Evolutionary conservation across 2,113 vertebrate species (phyloP), one percentile per base, ranked within the genome.

Genomic region (Labrus mixtus): DNA sequence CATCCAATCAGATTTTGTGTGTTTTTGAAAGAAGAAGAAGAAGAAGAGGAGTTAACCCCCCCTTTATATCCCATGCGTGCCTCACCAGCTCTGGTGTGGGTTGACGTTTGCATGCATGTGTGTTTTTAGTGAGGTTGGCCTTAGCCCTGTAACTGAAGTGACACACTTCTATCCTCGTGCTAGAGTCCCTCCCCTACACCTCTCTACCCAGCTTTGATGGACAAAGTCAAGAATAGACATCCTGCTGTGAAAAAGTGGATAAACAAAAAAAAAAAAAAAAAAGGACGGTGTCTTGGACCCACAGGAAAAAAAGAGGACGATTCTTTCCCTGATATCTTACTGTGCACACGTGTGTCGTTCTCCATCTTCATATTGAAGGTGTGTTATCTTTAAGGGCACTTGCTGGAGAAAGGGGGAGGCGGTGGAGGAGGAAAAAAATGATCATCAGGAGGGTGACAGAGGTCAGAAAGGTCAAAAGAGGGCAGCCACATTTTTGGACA

Each of bases 291-390:
- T 48, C 16, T 48, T 48, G 76, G 81, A 85, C 53, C 61, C 71
- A 29, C 51, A 41, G 43, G 53, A 86, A 43, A 86, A 43, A 80
- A 15, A 56, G 54, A 57, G 73, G 84, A 73, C 81, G 62, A 25
- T 89, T 89, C 71, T 83, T 87, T 68, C 80, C 83, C 76, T 50
- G 46, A 75, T 84, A 91, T 91, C 90, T 88, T 85, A 82, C 73
- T 85, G 78, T 90, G 89, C 90, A 91, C 60, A 66, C 91, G 70
- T 91, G 90, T 94, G 93, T 89, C 88, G 86, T 92, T 78, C 93
- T 85, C 88, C 95, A 95, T 97, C 97, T 99, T 99, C 97, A 99
- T 98, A 99, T 99, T 99, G 97, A 99, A 99, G 97, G 95, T 95
- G 95, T 91, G 94, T 96, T 97, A 96, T 94, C 90, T 91, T 93